These are phyloP conservation scores for Drosophila tripunctata DNA, from an alignment of 2,888 invertebrate species.

Conservation along the genomic window DNA sequence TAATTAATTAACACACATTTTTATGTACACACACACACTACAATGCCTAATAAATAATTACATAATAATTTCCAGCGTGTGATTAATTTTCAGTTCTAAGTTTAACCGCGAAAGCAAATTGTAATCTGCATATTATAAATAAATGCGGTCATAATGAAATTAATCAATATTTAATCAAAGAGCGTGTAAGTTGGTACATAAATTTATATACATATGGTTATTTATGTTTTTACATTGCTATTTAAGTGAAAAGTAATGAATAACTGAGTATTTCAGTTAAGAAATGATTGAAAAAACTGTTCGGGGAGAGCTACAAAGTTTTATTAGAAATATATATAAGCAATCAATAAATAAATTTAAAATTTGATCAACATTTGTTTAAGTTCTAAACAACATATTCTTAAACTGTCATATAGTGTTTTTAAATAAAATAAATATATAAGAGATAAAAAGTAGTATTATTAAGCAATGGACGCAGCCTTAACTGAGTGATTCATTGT, in stretches of 20 bases:
- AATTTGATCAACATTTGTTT: too few species aligned
- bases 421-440: too few species aligned
- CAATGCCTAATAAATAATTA: not conserved
- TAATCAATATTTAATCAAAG: slow-evolving; percentile 32
- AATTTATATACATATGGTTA: too few species aligned
- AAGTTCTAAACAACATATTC: too few species aligned
- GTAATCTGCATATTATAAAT: slow-evolving; percentile 40
- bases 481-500: too few species aligned
- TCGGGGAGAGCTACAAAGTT: not conserved
- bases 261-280: not conserved
- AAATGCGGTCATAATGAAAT: slow-evolving; percentile 36
- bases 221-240: too few species aligned
- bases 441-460: too few species aligned
- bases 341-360: too few species aligned
- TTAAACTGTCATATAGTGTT: too few species aligned
- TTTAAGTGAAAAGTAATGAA: not conserved
- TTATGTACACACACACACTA: not conserved
- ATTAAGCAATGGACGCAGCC: too few species aligned
- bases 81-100: not conserved
- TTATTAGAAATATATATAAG: too few species aligned
- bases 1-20: slow-evolving; percentile 46
- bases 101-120: slow-evolving; percentile 10
- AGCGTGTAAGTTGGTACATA: too few species aligned
- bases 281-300: not conserved
- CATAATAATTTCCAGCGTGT: not conserved